Base-by-base conservation (phyloP, 1,140 invertebrate genomes). In the Steinernema khuongi region DNA sequence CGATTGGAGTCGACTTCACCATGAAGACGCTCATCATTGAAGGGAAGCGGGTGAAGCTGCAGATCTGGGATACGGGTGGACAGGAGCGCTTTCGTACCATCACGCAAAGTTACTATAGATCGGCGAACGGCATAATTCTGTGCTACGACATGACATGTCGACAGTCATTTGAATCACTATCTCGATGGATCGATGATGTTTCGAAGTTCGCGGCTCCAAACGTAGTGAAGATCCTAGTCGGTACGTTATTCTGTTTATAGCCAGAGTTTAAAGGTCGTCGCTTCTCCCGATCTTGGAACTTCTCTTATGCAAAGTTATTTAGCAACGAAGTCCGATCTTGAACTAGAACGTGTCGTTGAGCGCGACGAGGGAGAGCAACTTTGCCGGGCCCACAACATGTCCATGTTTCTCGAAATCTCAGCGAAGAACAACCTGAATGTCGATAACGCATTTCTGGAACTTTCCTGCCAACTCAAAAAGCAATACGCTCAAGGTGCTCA, bases 41-140 rank as follows among this genome's bases (percentile, higher is more conserved):
- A 87, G 92, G 91, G 18, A 96, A 96, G 87, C 91, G 91, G 88
- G 91, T 96, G 72, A 96, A 96, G 90, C 89, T 98, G 74, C 92
- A 94, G 89, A 93, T 94, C 82, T 94, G 94, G 94, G 94, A 96
- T 80, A 97, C 94, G 67, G 94, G 94, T 14, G 94, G 94, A 0
- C 93, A 94, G 85, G 93, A 95, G 85, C 87, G 92, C 71, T 96
- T 94, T 83, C 84, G 88, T 2, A 89, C 89, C 1, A 87, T 89
- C 31, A 89, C 89, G 2, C 89, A 90, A 77, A 89, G 88, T 76
- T 90, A 89, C 78, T 89, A 90, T 81, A 83, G 89, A 73, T 89
- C 88, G 83, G 89, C 89, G 19, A 89, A 89, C 85, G 89, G 88
- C 67, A 89, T 89, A 17, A 86, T 90, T 41, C 72, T 85, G n/a